Conservation (phyloP, 2,888 invertebrate genomes). For the Brenthis hecate region DNA sequence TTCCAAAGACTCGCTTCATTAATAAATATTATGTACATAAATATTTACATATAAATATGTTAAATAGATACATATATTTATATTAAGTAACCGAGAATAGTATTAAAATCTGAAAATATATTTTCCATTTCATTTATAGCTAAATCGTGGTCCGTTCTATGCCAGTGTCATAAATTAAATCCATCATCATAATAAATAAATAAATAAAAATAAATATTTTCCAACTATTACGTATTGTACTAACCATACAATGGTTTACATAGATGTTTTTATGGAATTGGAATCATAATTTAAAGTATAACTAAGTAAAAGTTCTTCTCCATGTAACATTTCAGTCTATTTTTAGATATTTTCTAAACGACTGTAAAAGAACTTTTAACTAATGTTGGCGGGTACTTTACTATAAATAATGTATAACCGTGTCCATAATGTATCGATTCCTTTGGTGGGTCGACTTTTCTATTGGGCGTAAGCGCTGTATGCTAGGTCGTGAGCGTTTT, state of each 20-base stretch:
- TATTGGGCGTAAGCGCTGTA: constrained; percentile 83
- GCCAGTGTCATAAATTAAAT: constrained; percentile 41
- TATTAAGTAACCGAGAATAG: constrained; percentile 6
- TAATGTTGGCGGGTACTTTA: constrained; percentile 38
- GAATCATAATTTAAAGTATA: constrained; percentile 11
- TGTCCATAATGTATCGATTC: constrained; percentile 31
- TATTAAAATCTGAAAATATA: constrained; percentile 1
- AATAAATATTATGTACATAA: constrained; percentile 46
- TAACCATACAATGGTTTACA: constrained; percentile 32
- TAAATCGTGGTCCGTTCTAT: constrained; percentile 42
- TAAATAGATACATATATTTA: background rate
- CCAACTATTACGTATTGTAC: constrained; percentile 37
- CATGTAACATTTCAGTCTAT: constrained; percentile 9
- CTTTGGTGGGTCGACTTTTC: constrained; percentile 56
- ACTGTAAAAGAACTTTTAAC: constrained; percentile 32
- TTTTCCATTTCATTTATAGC: constrained; percentile 26
- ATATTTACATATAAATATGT: constrained; percentile 42
- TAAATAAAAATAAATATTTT: constrained; percentile 36
- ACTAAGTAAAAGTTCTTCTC: constrained; percentile 6
- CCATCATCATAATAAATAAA: constrained; percentile 34
- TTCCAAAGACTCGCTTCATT: constrained; percentile 66
- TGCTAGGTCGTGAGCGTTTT: constrained; percentile 81
- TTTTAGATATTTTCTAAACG: constrained; percentile 28
- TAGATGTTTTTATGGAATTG: constrained; percentile 23
- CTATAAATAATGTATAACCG: constrained; percentile 38